Evolutionary conservation across 2,888 invertebrate species (phyloP).

Genomic region (Bombylius major): DNA sequence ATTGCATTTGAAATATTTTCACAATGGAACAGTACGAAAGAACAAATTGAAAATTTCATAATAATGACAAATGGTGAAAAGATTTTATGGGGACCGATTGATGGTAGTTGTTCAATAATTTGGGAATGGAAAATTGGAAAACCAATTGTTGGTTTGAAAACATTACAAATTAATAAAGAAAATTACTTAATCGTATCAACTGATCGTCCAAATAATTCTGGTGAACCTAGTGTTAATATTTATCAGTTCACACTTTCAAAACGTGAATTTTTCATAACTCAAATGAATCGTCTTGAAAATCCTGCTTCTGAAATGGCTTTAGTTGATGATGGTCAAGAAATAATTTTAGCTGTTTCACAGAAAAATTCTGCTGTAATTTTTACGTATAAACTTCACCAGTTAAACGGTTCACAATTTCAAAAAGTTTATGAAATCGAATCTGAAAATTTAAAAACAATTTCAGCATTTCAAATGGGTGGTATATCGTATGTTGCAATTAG

Average conservation of each 20-base stretch:
- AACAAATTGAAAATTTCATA: conserved; percentile 18
- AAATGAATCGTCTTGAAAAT: conserved; percentile 24
- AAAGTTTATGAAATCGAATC: conserved; percentile 17
- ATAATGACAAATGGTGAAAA: conserved; percentile 18
- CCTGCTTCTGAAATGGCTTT: conserved; percentile 21
- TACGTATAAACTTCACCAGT: conserved; percentile 21
- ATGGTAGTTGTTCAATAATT: conserved; percentile 15
- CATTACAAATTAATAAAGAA: conserved; percentile 20
- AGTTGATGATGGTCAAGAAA: conserved; percentile 28
- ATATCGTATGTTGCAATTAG: conserved; percentile 31
- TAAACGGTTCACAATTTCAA: conserved; percentile 18
- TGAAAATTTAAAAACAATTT: conserved; percentile 23
- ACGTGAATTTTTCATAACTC: conserved; percentile 29
- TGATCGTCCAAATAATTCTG: conserved; percentile 12
- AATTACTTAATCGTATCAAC: conserved; percentile 23
- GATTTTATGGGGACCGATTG: conserved; percentile 24
- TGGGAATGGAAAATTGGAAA: conserved; percentile 27
- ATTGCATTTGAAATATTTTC: conserved; percentile 19
- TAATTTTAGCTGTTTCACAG: conserved; percentile 29
- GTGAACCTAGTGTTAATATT: conserved; percentile 20
- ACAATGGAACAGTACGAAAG: conserved; percentile 24
- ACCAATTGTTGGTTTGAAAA: conserved; percentile 17
- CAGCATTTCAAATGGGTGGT: conserved; percentile 34
- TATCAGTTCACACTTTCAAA: not conserved
- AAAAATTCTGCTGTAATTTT: conserved; percentile 23